Conservation (phyloP, 2,797 vertebrate species). For the Lindbergichthys nudifrons region DNA sequence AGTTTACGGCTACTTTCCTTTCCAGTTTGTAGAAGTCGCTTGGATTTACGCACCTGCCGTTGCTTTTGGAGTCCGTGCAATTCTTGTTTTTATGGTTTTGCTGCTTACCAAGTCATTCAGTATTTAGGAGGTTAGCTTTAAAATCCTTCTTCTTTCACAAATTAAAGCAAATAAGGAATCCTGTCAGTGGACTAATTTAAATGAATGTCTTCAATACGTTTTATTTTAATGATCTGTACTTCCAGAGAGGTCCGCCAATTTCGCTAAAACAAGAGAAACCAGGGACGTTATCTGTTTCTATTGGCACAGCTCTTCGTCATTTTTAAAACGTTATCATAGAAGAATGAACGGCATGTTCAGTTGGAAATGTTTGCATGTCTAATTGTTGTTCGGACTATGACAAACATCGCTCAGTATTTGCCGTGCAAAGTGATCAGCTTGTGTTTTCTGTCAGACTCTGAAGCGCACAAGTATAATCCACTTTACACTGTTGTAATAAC, state of each 20-base stretch:
- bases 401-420: conserved; percentile 1
- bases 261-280: background rate
- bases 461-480: background rate
- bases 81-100: too few species aligned
- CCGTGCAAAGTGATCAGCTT: conserved; percentile 38
- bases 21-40: background rate
- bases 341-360: background rate
- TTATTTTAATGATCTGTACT: background rate
- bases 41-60: conserved; percentile 31
- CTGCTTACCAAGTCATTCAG: background rate
- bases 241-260: background rate
- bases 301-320: background rate
- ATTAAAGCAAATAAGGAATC: background rate
- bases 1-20: background rate
- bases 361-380: background rate
- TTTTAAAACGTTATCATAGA: conserved; percentile 4
- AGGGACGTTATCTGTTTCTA: background rate
- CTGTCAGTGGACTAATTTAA: background rate
- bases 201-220: background rate
- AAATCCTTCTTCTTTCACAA: background rate
- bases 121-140: background rate
- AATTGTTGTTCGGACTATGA: conserved; percentile 9
- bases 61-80: background rate
- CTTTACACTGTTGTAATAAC: background rate
- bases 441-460: background rate